These are phyloP conservation scores for Rhagium mordax DNA, from an alignment of 2,888 invertebrate genomes.

Conservation along the genomic window DNA sequence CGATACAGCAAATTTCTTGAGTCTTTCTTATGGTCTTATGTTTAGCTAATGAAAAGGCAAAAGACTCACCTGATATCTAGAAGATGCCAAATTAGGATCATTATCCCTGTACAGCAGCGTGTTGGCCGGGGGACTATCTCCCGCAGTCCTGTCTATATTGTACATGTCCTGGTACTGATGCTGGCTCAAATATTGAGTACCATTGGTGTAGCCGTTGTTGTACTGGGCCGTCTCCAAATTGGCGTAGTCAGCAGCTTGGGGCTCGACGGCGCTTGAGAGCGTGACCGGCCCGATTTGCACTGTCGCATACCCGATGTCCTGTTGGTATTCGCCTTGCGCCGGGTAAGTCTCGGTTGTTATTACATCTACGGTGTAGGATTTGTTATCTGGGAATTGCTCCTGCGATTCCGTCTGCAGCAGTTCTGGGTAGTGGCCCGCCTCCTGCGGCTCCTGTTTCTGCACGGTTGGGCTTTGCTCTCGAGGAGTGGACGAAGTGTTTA, in stretches of 20 bases:
- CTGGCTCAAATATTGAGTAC: conserved; percentile 59
- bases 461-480: conserved; percentile 46
- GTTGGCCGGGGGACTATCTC: conserved; percentile 73
- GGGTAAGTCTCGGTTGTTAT: conserved; percentile 31
- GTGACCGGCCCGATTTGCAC: conserved; percentile 46
- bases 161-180: conserved; percentile 60
- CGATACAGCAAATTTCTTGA: no score
- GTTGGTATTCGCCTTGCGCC: conserved; percentile 33
- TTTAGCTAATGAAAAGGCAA: no score
- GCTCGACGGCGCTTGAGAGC: conserved; percentile 49
- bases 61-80: conserved; percentile 66
- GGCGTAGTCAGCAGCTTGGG: conserved; percentile 73
- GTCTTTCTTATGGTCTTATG: no score
- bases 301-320: conserved; percentile 45
- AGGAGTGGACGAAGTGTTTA: conserved; percentile 54
- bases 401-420: conserved; percentile 24
- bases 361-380: conserved; percentile 38
- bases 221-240: conserved; percentile 77
- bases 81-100: conserved; percentile 79
- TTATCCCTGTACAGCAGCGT: conserved; percentile 72
- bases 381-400: conserved; percentile 39
- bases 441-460: conserved; percentile 39
- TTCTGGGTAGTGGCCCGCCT: conserved; percentile 33
- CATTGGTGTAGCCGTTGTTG: conserved; percentile 58
- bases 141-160: conserved; percentile 53